These are phyloP conservation scores for Dendroctonus valens DNA, from an alignment of 1,140 invertebrate genomes.

Conservation along the genomic window DNA sequence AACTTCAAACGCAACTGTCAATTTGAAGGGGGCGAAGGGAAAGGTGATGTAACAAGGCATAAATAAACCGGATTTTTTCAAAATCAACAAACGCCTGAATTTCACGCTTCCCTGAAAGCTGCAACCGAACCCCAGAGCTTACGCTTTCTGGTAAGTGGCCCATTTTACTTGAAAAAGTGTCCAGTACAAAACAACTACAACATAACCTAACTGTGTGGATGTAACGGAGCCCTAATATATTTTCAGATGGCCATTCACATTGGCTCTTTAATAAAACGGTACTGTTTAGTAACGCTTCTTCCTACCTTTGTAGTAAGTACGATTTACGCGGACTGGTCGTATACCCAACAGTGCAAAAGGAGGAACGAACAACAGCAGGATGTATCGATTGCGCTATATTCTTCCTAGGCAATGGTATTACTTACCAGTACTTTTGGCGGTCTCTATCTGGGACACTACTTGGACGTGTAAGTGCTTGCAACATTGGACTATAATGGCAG, in stretches of 20 bases:
- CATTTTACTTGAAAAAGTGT: too few species aligned
- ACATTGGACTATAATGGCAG: too few species aligned
- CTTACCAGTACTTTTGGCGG: slow-evolving; percentile 56
- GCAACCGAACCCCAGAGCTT: too few species aligned
- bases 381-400: slow-evolving; percentile 33
- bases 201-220: slow-evolving; percentile 9
- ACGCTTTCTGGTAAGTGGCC: too few species aligned
- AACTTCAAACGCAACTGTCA: too few species aligned
- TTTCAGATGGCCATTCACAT: slow-evolving; percentile 45
- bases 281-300: slow-evolving; percentile 62
- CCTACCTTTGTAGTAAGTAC: slow-evolving; percentile 57
- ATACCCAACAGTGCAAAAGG: slow-evolving; percentile 69
- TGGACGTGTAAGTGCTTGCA: slow-evolving; percentile 53
- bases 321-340: slow-evolving; percentile 68
- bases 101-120: too few species aligned
- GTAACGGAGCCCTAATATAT: slow-evolving; percentile 25
- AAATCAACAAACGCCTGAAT: too few species aligned
- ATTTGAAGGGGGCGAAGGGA: too few species aligned
- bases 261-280: slow-evolving; percentile 54
- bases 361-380: slow-evolving; percentile 45
- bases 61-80: too few species aligned
- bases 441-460: slow-evolving; percentile 59
- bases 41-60: too few species aligned
- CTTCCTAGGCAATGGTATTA: slow-evolving; percentile 45
- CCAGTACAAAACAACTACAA: too few species aligned